Conservation (phyloP, 1,140 invertebrate species). For the Danaus melanippus region DNA sequence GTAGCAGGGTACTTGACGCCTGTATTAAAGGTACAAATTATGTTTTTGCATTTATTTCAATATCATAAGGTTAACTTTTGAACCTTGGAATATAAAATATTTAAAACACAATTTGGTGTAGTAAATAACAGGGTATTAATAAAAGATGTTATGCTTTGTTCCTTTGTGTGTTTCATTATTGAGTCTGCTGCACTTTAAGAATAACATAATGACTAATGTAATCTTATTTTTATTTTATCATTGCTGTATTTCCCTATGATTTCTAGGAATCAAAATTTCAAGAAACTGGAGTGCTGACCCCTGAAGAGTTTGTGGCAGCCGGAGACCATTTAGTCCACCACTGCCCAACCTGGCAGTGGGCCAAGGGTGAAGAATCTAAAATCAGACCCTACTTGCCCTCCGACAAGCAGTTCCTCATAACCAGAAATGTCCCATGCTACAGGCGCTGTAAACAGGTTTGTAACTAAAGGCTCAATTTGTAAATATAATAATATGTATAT, state of each 20-base stretch:
- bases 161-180: neutral
- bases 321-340: slow-evolving; percentile 99
- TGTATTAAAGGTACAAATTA: slow-evolving; percentile 81
- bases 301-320: slow-evolving; percentile 95
- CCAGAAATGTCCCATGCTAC: slow-evolving; percentile 95
- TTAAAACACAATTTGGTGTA: neutral
- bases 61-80: neutral
- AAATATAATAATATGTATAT: too few species aligned
- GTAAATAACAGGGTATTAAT: neutral
- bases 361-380: slow-evolving; percentile 89
- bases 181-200: neutral
- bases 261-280: slow-evolving; percentile 96
- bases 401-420: slow-evolving; percentile 98
- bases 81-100: neutral
- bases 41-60: slow-evolving; percentile 1
- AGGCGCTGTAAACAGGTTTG: slow-evolving; percentile 91
- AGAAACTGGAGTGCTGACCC: slow-evolving; percentile 98
- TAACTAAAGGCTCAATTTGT: too few species aligned
- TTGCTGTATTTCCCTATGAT: slow-evolving; percentile 11
- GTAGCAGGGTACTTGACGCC: slow-evolving; percentile 98
- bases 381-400: slow-evolving; percentile 89
- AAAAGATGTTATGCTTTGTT: slow-evolving; percentile 12
- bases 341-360: slow-evolving; percentile 99
- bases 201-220: slow-evolving; percentile 1
- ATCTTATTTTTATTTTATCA: neutral